Base-by-base conservation (phyloP, 1,140 invertebrate genomes). In the Calosoma granatense region DNA sequence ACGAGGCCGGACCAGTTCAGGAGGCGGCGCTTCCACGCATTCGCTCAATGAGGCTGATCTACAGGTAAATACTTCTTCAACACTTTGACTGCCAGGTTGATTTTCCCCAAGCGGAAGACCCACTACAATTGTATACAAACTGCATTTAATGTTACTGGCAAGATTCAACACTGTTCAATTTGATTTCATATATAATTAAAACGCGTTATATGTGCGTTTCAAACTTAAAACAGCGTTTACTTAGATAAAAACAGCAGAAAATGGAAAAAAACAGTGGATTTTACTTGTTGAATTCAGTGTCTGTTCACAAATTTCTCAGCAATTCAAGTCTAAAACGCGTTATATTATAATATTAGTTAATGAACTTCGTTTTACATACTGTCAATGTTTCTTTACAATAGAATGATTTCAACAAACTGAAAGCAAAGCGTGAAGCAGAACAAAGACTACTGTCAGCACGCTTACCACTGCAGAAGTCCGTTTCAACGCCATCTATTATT, bases 401-500 rank as follows among this genome's bases (percentile, higher is more conserved):
- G 74, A 76, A 71, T 67, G 75, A 77, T 66, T 73, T 77, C 65
- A 74, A 81, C 73, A 76, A 76, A 69, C 73, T 76, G 64, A 74
- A 75, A 69, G 72, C 73, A 60, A 82, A 76, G 74, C 70, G 79
- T 68, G 71, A 82, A 78, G 72, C 71, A 78, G 76, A 78, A 78
- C 74, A 70, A 55, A 74, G 81, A 63, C 74, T 89, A 56, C 73
- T 81, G 61, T 82, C 84, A 54, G 81, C 83, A 60, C 78, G 87
- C 51, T 78, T 92, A 62, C 88, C 88, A 53, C 78, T 94, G 55
- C 90, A 93, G 71, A 94, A 94, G 76, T 92, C 89, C 52, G 83
- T 93, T 59, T 94, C 91, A 11, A 93, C 90, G 20, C 90, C 90
- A 20, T 93, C 90, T 55, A 90, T 91, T 58, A 83, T 90, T 22